phyloP scores from a whole-genome alignment of 1,140 invertebrate species.

The Ceratina calcarata region DNA sequence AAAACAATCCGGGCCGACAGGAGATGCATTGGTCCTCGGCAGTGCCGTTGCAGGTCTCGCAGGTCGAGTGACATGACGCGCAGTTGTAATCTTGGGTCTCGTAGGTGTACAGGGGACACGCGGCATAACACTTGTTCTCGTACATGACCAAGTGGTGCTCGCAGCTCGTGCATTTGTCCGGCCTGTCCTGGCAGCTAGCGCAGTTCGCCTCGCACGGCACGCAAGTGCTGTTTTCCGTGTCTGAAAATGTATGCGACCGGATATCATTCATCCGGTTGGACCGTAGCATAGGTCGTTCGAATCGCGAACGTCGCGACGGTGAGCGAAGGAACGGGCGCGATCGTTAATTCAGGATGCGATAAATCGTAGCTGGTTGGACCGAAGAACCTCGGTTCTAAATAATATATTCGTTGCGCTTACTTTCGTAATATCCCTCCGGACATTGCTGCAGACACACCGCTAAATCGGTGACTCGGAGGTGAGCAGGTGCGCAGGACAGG shows the following conservation, averaged over 20 bases:
- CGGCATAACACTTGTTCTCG: slow-evolving; percentile 88
- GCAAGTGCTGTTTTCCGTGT: slow-evolving; percentile 87
- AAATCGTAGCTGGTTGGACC: no score
- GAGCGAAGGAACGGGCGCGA: no score
- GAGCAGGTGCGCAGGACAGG: slow-evolving; percentile 89
- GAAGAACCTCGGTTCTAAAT: neutral
- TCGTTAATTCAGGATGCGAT: neutral
- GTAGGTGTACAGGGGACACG: slow-evolving; percentile 90
- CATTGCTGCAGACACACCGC: slow-evolving; percentile 91
- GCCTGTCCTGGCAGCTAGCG: slow-evolving; percentile 89
- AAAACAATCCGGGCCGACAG: slow-evolving; percentile 85
- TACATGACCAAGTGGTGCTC: slow-evolving; percentile 90
- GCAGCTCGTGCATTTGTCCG: slow-evolving; percentile 90
- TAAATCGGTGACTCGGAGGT: slow-evolving; percentile 88
- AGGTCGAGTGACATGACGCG: slow-evolving; percentile 87
- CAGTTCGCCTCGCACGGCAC: slow-evolving; percentile 90
- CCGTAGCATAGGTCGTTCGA: neutral
- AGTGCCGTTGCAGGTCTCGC: slow-evolving; percentile 90
- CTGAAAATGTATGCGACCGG: slow-evolving; percentile 72
- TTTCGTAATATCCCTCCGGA: slow-evolving; percentile 92
- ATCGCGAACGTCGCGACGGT: no score
- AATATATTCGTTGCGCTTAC: slow-evolving; percentile 77
- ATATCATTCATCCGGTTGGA: neutral
- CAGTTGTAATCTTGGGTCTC: slow-evolving; percentile 92
- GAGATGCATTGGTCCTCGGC: slow-evolving; percentile 89